These are phyloP conservation scores for Crotalus tigris DNA, from an alignment of 2,113 vertebrate species.

Conservation along the genomic window DNA sequence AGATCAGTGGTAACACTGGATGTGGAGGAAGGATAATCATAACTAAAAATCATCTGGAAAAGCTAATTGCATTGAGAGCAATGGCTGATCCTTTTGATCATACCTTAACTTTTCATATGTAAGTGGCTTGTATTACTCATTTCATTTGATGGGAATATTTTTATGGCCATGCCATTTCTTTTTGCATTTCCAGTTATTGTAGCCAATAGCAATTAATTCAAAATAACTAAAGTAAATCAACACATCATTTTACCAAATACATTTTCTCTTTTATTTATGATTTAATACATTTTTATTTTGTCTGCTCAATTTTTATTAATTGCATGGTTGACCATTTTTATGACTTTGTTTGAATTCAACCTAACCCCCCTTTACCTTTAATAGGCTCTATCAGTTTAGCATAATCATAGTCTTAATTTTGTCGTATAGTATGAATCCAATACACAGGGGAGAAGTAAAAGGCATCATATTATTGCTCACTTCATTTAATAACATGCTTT, in stretches of 20 bases:
- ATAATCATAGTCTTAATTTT: conserved; percentile 65
- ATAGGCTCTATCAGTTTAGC: conserved; percentile 44
- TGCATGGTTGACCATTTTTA: conserved; percentile 63
- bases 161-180: conserved; percentile 44
- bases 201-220: conserved; percentile 61
- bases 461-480: conserved; percentile 52
- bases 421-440: conserved; percentile 63
- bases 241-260: conserved; percentile 45
- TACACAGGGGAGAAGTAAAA: conserved; percentile 63
- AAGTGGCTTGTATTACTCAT: conserved; percentile 20
- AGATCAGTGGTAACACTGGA: background rate
- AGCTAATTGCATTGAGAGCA: background rate
- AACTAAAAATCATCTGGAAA: background rate
- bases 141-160: conserved; percentile 13
- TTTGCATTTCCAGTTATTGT: conserved; percentile 44
- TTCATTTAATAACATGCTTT: conserved; percentile 57
- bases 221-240: conserved; percentile 57
- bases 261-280: conserved; percentile 66
- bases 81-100: background rate
- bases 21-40: background rate
- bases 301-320: conserved; percentile 55
- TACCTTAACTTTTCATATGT: conserved; percentile 7
- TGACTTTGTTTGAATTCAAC: conserved; percentile 49
- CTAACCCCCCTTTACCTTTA: conserved; percentile 39
- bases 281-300: conserved; percentile 57